phyloP scores from a whole-genome alignment of 2,113 vertebrate species.

The Caranx melampygus region DNA sequence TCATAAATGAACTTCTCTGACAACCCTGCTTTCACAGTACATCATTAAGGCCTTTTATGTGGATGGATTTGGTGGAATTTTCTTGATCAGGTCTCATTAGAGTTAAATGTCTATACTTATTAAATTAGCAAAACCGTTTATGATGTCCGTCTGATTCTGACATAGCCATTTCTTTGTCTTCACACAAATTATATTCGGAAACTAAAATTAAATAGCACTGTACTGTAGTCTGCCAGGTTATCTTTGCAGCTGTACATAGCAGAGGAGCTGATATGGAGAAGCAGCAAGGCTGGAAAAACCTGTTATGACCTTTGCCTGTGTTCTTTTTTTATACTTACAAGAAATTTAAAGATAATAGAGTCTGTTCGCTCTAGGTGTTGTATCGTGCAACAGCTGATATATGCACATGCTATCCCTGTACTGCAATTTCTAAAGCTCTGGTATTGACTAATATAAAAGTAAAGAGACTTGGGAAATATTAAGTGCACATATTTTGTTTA shows the following conservation, averaged over 20 bases:
- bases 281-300: background rate
- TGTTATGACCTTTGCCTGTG: background rate
- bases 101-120: background rate
- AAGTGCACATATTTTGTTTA: background rate
- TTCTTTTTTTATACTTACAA: background rate
- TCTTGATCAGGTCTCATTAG: background rate
- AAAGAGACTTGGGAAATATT: background rate
- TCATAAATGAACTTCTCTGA: background rate
- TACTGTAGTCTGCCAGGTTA: background rate
- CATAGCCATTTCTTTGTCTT: background rate
- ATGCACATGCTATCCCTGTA: too few relatives aligned
- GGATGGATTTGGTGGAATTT: background rate
- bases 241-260: background rate
- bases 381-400: background rate
- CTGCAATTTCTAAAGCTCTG: background rate
- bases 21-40: background rate
- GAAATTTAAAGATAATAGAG: background rate
- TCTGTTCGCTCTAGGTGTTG: background rate
- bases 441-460: background rate
- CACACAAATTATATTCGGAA: background rate
- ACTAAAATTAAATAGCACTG: background rate
- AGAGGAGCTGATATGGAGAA: background rate
- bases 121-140: background rate
- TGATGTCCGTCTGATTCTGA: background rate
- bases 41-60: background rate